A percentile compares a stretch with the other conserved stretches of the same genome.
Conservation (phyloP, 2,888 invertebrate genomes). For the Megamerina dolium region DNA sequence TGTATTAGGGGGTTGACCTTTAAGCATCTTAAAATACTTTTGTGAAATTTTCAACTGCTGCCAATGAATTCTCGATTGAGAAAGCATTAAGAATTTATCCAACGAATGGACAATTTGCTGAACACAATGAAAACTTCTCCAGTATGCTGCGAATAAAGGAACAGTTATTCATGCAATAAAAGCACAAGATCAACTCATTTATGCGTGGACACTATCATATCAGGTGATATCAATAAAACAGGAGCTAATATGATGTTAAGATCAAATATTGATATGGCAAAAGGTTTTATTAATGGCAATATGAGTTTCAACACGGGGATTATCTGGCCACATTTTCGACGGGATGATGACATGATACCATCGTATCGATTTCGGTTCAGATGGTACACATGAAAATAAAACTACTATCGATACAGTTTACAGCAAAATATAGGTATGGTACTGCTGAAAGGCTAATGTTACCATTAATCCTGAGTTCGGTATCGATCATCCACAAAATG, state of each 20-base stretch:
- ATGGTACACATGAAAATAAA: neutral
- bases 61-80: no score
- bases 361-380: slow-evolving; percentile 1
- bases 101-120: neutral
- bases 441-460: no score
- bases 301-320: slow-evolving; percentile 1
- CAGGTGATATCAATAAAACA: no score
- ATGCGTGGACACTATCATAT: neutral
- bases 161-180: no score
- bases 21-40: slow-evolving; percentile 6
- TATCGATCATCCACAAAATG: no score
- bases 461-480: no score
- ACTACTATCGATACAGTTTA: neutral
- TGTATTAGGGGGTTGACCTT: slow-evolving; percentile 3
- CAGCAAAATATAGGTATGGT: no score
- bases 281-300: neutral
- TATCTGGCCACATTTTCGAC: slow-evolving; percentile 4
- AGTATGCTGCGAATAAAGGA: no score
- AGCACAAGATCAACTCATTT: no score
- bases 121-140: neutral
- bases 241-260: no score
- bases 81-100: slow-evolving; percentile 5
- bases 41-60: no score
- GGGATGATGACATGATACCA: slow-evolving; percentile 1
- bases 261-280: neutral